These are phyloP conservation scores for Camarhynchus parvulus DNA, from an alignment of 2,113 vertebrate species.

Conservation along the genomic window DNA sequence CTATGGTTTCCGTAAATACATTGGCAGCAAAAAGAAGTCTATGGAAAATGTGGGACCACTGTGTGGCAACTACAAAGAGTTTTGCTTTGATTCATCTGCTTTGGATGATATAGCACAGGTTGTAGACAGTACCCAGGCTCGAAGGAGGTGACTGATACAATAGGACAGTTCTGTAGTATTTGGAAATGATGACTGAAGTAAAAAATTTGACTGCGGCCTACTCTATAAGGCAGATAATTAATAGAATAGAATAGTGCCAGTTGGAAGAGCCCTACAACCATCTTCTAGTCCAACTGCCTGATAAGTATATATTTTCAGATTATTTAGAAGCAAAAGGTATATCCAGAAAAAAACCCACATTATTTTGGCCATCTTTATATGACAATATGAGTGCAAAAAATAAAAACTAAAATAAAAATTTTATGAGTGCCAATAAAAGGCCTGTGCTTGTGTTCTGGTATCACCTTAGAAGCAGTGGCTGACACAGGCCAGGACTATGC, in stretches of 20 bases:
- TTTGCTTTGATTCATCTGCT: background rate
- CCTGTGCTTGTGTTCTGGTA: background rate
- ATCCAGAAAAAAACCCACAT: background rate
- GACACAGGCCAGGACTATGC: background rate
- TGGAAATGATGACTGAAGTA: background rate
- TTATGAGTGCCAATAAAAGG: background rate
- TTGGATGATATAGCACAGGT: background rate
- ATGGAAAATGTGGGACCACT: background rate
- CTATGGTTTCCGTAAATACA: background rate
- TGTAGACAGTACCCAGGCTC: background rate
- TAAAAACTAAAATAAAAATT: background rate
- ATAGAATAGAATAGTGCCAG: background rate
- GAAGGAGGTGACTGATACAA: background rate
- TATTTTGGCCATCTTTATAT: background rate
- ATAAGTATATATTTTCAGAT: background rate
- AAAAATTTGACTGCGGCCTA: background rate
- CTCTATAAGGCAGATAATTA: background rate
- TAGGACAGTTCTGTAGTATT: background rate
- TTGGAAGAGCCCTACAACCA: background rate
- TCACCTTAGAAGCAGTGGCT: background rate
- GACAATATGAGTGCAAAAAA: background rate
- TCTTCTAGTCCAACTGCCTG: background rate
- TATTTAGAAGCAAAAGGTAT: background rate
- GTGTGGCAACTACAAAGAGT: background rate
- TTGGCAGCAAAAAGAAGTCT: background rate